Evolutionary conservation across 2,888 invertebrate genomes (phyloP).

Genomic region (Orthonychiurus folsomi): DNA sequence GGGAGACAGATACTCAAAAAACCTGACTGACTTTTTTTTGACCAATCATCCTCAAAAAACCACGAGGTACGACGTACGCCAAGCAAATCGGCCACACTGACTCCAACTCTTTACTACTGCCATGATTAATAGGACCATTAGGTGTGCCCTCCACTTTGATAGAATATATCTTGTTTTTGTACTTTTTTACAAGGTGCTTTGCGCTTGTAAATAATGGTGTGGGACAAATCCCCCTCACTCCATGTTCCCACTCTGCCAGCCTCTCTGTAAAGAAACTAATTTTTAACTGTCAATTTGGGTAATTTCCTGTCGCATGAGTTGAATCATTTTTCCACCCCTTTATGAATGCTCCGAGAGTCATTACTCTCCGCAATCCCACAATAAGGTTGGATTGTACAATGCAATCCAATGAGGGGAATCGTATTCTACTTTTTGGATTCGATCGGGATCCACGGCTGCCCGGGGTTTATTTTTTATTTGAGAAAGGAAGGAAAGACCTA

Average conservation of each 20-base stretch:
- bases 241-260: too few relatives aligned
- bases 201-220: background rate
- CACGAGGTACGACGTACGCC: too few relatives aligned
- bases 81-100: too few relatives aligned
- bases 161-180: conserved; percentile 5
- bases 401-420: too few relatives aligned
- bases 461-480: background rate
- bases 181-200: conserved; percentile 2
- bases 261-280: conserved; percentile 10
- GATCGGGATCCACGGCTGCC: too few relatives aligned
- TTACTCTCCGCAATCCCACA: conserved; percentile 1
- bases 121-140: background rate
- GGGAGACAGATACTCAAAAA: too few relatives aligned
- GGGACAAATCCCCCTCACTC: background rate
- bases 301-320: conserved; percentile 15
- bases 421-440: too few relatives aligned
- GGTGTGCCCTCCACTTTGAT: background rate
- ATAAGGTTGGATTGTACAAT: too few relatives aligned
- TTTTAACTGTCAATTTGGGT: conserved; percentile 19
- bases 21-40: too few relatives aligned
- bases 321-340: conserved; percentile 5
- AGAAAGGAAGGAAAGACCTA: background rate
- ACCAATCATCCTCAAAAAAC: too few relatives aligned
- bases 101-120: too few relatives aligned
- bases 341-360: background rate